Evolutionary conservation across 23 tunicate genomes (phyloP).

Genomic region (Ciona savignyi): DNA sequence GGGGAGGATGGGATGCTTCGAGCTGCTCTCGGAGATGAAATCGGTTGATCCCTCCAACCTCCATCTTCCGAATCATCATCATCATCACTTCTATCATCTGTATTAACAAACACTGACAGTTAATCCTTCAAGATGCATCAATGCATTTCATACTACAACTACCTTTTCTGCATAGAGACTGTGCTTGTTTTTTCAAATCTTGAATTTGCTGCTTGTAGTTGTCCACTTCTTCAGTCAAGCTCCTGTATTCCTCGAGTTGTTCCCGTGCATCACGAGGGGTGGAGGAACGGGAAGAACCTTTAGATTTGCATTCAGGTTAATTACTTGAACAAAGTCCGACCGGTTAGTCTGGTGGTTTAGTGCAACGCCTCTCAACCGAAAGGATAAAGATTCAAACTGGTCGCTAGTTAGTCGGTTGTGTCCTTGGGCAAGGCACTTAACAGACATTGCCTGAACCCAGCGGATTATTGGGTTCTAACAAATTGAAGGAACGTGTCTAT

Average conservation of each 20-base stretch:
- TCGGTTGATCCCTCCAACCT: background rate
- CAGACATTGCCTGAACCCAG: too few relatives aligned
- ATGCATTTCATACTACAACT: too few relatives aligned
- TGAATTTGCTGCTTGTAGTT: constrained; percentile 33
- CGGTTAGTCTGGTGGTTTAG: too few relatives aligned
- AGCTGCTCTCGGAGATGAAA: background rate
- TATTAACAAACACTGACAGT: background rate
- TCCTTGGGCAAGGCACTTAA: too few relatives aligned
- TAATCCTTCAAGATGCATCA: background rate
- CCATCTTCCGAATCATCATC: background rate
- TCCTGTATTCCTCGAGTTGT: constrained; percentile 40
- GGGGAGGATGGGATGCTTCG: background rate
- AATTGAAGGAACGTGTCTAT: too few relatives aligned
- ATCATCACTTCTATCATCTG: background rate
- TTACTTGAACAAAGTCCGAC: too few relatives aligned
- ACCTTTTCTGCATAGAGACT: background rate
- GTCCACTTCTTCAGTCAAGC: constrained; percentile 35
- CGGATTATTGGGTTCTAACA: too few relatives aligned
- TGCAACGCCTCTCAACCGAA: too few relatives aligned
- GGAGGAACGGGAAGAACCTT: constrained; percentile 12
- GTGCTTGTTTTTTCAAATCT: constrained; percentile 18
- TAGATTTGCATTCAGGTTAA: too few relatives aligned
- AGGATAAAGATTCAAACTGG: too few relatives aligned
- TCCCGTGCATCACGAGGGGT: constrained; percentile 21
- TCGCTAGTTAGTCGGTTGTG: too few relatives aligned